Conservation (phyloP, 2,888 invertebrate species). For the Anaspis maculata region DNA sequence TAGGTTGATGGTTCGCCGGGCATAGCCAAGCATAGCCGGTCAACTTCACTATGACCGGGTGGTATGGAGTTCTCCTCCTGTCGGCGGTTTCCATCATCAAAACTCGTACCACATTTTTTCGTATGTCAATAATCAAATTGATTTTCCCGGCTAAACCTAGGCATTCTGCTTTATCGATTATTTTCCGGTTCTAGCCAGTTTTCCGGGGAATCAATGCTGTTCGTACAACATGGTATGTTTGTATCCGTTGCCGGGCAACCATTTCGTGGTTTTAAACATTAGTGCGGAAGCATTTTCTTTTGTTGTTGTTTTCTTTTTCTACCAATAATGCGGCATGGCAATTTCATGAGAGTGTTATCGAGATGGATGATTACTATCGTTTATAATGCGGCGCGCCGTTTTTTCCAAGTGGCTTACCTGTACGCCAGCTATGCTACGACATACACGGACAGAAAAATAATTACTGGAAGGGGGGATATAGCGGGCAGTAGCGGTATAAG, state of each 20-base stretch:
- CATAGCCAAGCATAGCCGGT: too few species aligned
- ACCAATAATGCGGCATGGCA: slow-evolving; percentile 31
- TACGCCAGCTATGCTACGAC: too few species aligned
- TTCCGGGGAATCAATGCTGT: slow-evolving; percentile 39
- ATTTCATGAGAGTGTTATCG: slow-evolving; percentile 28
- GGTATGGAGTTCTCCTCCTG: too few species aligned
- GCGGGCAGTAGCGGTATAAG: too few species aligned
- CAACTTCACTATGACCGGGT: too few species aligned
- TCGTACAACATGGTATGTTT: slow-evolving; percentile 34
- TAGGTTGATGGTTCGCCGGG: too few species aligned
- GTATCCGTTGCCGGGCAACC: slow-evolving; percentile 35
- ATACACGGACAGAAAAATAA: too few species aligned
- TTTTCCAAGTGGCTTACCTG: too few species aligned
- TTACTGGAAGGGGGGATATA: too few species aligned
- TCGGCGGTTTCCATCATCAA: too few species aligned
- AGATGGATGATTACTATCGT: slow-evolving; percentile 20
- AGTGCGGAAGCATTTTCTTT: slow-evolving; percentile 32
- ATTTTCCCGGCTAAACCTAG: slow-evolving; percentile 32
- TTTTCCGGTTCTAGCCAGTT: slow-evolving; percentile 35
- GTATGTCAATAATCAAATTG: slow-evolving; percentile 27
- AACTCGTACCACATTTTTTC: too few species aligned
- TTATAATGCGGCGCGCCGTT: slow-evolving; percentile 21
- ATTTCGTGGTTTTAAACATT: slow-evolving; percentile 31
- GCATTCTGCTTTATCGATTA: slow-evolving; percentile 35
- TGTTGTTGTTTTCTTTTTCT: slow-evolving; percentile 30